These are phyloP conservation scores for Epinephelus moara DNA, from an alignment of 2,113 vertebrate genomes.

Conservation along the genomic window DNA sequence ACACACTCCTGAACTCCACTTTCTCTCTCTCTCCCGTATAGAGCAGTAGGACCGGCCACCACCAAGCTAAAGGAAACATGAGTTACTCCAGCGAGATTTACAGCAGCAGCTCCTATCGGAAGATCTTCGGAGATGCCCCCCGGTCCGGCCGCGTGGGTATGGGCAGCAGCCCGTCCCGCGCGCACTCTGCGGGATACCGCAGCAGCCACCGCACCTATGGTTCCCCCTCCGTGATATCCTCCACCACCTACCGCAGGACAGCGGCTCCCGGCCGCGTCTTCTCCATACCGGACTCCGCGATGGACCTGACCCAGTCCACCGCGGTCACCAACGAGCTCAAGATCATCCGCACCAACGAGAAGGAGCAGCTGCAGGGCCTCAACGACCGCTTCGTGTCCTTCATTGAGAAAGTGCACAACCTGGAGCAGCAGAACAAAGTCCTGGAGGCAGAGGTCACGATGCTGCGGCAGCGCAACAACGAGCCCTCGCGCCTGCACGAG, in stretches of 20 bases:
- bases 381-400: constrained; percentile 90
- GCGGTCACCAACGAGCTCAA: constrained; percentile 88
- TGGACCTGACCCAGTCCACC: constrained; percentile 86
- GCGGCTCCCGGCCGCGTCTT: constrained; percentile 78
- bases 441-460: constrained; percentile 85
- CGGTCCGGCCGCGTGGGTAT: constrained; percentile 75
- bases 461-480: constrained; percentile 85
- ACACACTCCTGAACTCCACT: constrained; percentile 59
- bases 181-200: constrained; percentile 78
- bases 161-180: constrained; percentile 80
- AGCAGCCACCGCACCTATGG: constrained; percentile 75
- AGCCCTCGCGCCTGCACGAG: constrained; percentile 87
- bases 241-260: constrained; percentile 78
- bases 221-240: constrained; percentile 67
- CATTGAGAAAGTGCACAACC: constrained; percentile 87
- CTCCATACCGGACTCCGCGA: constrained; percentile 71
- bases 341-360: constrained; percentile 89
- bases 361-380: constrained; percentile 88
- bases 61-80: constrained; percentile 66
- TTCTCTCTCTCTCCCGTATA: constrained; percentile 34
- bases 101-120: constrained; percentile 86
- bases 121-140: constrained; percentile 84
- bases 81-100: constrained; percentile 84
- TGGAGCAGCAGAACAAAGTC: constrained; percentile 88
- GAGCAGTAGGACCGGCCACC: constrained; percentile 43